A percentile compares a stretch with the other conserved stretches of the same genome.
These are phyloP conservation scores for Sabatieria punctata DNA, from an alignment of 2,888 invertebrate species.

Conservation along the genomic window DNA sequence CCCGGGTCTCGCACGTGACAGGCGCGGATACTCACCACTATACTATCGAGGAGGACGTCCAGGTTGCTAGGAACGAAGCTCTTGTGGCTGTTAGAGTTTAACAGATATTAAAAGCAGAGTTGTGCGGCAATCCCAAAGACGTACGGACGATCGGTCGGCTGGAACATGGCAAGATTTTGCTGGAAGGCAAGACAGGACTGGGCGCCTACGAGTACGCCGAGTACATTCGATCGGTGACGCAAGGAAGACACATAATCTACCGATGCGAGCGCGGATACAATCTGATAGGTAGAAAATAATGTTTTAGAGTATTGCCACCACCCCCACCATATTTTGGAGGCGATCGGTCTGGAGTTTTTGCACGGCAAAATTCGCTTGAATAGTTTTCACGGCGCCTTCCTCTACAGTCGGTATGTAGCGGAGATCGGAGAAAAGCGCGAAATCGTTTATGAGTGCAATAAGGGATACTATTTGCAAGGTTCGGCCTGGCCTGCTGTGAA, in stretches of 20 bases:
- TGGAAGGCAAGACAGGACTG: constrained; percentile 30
- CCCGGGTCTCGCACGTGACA: constrained; percentile 18
- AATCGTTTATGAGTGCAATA: constrained; percentile 86
- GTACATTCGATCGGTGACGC: constrained; percentile 30
- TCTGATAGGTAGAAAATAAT: constrained; percentile 22
- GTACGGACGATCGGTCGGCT: constrained; percentile 28
- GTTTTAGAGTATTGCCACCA: not conserved
- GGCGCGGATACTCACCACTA: constrained; percentile 17
- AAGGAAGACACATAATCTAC: constrained; percentile 28
- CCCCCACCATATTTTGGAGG: not conserved
- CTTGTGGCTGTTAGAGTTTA: too few relatives aligned
- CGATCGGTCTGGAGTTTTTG: too few relatives aligned
- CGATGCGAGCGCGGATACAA: constrained; percentile 30
- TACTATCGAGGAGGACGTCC: constrained; percentile 16
- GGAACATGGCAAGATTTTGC: constrained; percentile 31
- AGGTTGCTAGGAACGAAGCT: too few relatives aligned
- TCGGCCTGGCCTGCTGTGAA: not conserved
- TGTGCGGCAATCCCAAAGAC: too few relatives aligned
- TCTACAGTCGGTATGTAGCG: not conserved
- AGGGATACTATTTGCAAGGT: constrained; percentile 54
- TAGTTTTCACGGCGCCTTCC: constrained; percentile 1
- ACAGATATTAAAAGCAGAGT: not conserved
- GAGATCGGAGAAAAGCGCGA: constrained; percentile 63
- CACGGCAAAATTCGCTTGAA: not conserved
- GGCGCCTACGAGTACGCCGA: constrained; percentile 36